Percentiles rank a stretch among this genome's conserved stretches.
These are phyloP conservation scores for Alligator mississippiensis DNA, from an alignment of 2,113 vertebrate species.

Conservation along the genomic window DNA sequence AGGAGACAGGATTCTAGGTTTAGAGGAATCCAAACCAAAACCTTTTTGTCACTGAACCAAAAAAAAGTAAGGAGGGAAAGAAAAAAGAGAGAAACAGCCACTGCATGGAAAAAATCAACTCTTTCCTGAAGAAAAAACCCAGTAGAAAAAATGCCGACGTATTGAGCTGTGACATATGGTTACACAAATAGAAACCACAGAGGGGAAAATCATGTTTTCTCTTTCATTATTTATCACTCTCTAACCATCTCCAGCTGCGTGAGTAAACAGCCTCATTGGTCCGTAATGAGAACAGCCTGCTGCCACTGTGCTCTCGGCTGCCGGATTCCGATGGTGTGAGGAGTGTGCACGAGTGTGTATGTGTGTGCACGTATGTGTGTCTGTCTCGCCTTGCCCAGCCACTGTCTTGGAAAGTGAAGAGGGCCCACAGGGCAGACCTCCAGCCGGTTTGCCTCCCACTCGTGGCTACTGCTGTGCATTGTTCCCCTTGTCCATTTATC, in stretches of 20 bases:
- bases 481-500: not conserved
- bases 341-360: not conserved
- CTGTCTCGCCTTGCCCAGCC: not conserved
- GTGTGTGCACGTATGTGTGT: not conserved
- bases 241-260: constrained; percentile 90
- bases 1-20: constrained; percentile 16
- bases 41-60: not conserved
- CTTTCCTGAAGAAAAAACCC: constrained; percentile 77
- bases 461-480: constrained; percentile 12
- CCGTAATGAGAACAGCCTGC: constrained; percentile 90
- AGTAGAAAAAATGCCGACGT: constrained; percentile 74
- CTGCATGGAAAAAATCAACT: constrained; percentile 80
- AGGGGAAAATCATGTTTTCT: constrained; percentile 89
- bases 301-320: constrained; percentile 80
- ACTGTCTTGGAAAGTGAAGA: not conserved
- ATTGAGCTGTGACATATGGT: constrained; percentile 83
- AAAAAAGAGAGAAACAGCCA: constrained; percentile 24
- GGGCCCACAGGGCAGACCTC: not conserved
- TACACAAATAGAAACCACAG: constrained; percentile 86
- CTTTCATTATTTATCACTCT: constrained; percentile 90
- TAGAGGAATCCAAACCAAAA: constrained; percentile 61
- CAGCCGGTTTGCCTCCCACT: constrained; percentile 31
- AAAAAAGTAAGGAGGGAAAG: not conserved
- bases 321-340: constrained; percentile 64
- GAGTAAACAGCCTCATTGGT: constrained; percentile 93